Conservation (phyloP, 2,888 invertebrate genomes). For the Ochlodes sylvanus region DNA sequence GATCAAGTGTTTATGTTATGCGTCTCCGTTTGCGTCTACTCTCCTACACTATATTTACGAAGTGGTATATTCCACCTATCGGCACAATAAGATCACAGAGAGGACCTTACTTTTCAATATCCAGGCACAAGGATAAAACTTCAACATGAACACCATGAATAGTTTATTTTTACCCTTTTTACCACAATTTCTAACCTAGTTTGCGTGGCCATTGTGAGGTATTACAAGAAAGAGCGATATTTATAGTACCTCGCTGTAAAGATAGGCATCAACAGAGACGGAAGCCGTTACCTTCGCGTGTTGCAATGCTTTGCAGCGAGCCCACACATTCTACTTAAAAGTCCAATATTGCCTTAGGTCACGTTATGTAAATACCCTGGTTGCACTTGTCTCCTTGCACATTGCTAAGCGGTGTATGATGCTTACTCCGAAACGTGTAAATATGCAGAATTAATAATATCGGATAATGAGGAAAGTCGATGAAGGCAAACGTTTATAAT, state of each 20-base stretch:
- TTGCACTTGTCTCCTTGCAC: not conserved
- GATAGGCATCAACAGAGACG: conserved; percentile 51
- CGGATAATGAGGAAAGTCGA: too few species aligned
- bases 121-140: too few species aligned
- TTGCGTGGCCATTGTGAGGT: not conserved
- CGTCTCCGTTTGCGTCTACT: too few species aligned
- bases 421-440: too few species aligned
- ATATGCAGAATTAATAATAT: too few species aligned
- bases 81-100: too few species aligned
- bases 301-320: conserved; percentile 42
- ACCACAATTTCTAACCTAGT: not conserved
- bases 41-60: too few species aligned
- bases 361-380: not conserved
- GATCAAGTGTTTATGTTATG: too few species aligned
- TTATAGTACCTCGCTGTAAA: conserved; percentile 12
- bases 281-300: conserved; percentile 53
- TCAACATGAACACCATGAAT: not conserved
- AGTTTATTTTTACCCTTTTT: not conserved
- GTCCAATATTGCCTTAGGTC: conserved; percentile 37
- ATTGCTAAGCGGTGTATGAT: not conserved
- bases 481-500: too few species aligned
- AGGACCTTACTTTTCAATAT: too few species aligned
- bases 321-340: conserved; percentile 43
- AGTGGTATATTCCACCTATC: too few species aligned
- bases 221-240: conserved; percentile 5